These are phyloP conservation scores for Diorhabda elongata DNA, from an alignment of 1,140 invertebrate species.

Conservation along the genomic window DNA sequence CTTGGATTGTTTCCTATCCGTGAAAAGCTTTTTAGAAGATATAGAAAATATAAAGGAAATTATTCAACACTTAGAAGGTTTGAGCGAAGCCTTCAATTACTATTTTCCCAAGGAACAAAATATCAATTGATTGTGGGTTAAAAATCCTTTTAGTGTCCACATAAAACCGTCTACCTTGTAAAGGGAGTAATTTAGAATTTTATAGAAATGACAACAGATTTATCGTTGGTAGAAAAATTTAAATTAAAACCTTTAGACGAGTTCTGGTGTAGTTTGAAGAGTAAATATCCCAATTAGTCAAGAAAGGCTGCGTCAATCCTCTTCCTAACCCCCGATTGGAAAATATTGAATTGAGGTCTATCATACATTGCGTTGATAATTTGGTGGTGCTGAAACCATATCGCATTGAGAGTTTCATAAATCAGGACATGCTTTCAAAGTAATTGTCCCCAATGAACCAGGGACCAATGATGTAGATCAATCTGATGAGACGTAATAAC, in stretches of 20 bases:
- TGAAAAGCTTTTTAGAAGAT: not conserved
- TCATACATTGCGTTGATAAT: too few species aligned
- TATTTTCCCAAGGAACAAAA: not conserved
- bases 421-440: too few species aligned
- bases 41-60: not conserved
- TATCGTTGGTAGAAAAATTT: conserved; percentile 13
- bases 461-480: too few species aligned
- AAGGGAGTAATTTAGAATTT: not conserved
- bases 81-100: not conserved
- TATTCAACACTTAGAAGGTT: not conserved
- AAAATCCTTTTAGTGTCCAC: too few species aligned
- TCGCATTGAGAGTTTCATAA: too few species aligned
- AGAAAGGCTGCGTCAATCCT: conserved; percentile 13
- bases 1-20: too few species aligned
- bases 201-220: not conserved
- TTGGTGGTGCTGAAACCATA: too few species aligned
- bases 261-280: conserved; percentile 19
- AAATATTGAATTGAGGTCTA: too few species aligned
- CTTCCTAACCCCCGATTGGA: too few species aligned
- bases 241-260: conserved; percentile 12
- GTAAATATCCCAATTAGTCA: conserved; percentile 16
- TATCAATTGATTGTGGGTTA: not conserved
- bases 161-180: not conserved
- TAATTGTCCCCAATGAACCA: too few species aligned
- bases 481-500: too few species aligned